Evolutionary conservation across 1,140 invertebrate genomes (phyloP).

Genomic region (Ceratoteleas bidentatus): DNA sequence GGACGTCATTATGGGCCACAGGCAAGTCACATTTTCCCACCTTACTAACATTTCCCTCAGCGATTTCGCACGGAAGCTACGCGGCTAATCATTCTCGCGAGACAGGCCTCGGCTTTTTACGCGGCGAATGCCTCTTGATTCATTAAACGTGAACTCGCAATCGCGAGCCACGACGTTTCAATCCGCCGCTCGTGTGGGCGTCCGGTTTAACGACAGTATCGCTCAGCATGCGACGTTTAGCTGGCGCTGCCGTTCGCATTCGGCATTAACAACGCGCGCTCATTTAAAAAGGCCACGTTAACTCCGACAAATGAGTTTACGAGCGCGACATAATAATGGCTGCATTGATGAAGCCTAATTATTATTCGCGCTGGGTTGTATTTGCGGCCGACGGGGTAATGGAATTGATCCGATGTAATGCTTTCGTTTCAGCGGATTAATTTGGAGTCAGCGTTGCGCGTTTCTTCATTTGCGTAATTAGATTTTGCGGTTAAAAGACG

Average conservation of each 20-base stretch:
- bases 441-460: constrained; percentile 21
- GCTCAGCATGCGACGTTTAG: constrained; percentile 46
- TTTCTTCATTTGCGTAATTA: constrained; percentile 54
- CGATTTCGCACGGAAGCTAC: too few relatives aligned
- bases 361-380: constrained; percentile 41
- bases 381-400: constrained; percentile 30
- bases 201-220: constrained; percentile 46
- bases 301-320: constrained; percentile 50
- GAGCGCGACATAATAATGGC: constrained; percentile 28
- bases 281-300: constrained; percentile 44
- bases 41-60: too few relatives aligned
- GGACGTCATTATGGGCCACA: too few relatives aligned
- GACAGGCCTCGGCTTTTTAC: neutral
- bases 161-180: constrained; percentile 39
- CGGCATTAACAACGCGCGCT: constrained; percentile 27
- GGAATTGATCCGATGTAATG: constrained; percentile 53
- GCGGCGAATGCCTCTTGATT: constrained; percentile 30
- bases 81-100: too few relatives aligned
- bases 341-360: constrained; percentile 54
- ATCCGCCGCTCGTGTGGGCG: constrained; percentile 26
- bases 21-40: too few relatives aligned
- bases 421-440: constrained; percentile 40
- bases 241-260: neutral
- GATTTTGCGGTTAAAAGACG: constrained; percentile 25
- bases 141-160: constrained; percentile 38